These are phyloP conservation scores for Muntiacus muntjak DNA, from an alignment of 2,113 vertebrate genomes.

Conservation along the genomic window DNA sequence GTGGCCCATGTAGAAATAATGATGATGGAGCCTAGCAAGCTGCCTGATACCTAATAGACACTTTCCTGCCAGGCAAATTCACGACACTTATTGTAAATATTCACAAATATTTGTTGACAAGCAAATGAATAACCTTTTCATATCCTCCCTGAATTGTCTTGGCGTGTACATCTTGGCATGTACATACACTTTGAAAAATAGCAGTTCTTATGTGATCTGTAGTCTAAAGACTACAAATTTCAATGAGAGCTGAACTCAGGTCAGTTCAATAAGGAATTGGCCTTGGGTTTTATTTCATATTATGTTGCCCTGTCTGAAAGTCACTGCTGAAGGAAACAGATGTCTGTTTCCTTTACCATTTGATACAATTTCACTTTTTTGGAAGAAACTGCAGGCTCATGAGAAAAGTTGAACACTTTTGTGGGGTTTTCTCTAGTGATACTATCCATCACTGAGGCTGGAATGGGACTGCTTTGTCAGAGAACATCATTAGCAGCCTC, in stretches of 20 bases:
- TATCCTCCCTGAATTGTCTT: not conserved
- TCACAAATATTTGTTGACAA: not conserved
- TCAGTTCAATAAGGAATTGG: not conserved
- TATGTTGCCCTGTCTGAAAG: not conserved
- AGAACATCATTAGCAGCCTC: conserved; percentile 28
- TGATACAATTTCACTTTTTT: conserved; percentile 62
- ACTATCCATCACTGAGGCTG: conserved; percentile 61
- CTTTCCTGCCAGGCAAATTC: not conserved
- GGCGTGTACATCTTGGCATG: too few relatives aligned
- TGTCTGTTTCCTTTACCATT: conserved; percentile 13
- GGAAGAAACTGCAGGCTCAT: conserved; percentile 69
- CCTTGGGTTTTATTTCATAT: not conserved
- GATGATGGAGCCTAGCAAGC: not conserved
- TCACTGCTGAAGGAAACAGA: conserved; percentile 37
- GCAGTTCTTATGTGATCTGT: not conserved
- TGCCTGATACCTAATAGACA: not conserved
- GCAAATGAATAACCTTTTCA: not conserved
- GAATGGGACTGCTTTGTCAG: conserved; percentile 21
- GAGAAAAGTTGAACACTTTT: conserved; percentile 52
- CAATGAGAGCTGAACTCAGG: not conserved
- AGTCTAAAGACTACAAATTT: not conserved
- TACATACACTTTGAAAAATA: not conserved
- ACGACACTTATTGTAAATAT: not conserved
- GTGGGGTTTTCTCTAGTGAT: conserved; percentile 30
- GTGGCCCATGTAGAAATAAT: not conserved